Evolutionary conservation across 2,113 vertebrate species (phyloP), one percentile per base, ranked within the genome.

Genomic region (Festucalex cinctus): DNA sequence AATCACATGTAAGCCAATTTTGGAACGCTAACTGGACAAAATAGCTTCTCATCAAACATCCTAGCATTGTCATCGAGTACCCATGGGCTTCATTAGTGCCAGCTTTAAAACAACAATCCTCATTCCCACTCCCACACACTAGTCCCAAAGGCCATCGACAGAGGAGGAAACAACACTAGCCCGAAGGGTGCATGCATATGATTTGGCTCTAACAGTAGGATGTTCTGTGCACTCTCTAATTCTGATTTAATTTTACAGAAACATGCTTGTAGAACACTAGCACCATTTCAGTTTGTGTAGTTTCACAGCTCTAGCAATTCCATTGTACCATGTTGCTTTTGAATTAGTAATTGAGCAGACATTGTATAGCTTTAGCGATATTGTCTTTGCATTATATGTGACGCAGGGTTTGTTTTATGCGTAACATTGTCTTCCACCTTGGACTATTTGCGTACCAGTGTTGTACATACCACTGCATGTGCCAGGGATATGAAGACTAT

Each of bases 71-170:
- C 81, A 79, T 80, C 10, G 20, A 20, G 36, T 59, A 63, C 88
- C 85, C 85, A 74, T 81, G 88, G 86, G 88, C 78, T 90, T 90
- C 83, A 88, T 88, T 88, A 88, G 80, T 78, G 76, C 73, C 81
- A 86, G 74, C 79, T 73, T 81, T 83, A 85, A 85, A 76, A 83
- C 82, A 85, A 84, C 78, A 85, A 74, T 70, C 75, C 73, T 76
- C 68, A 75, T 86, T 70, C 74, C 84, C 71, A 79, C 82, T 80
- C 85, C 83, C 82, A 82, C 88, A 69, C 76, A 73, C 57, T 12
- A 65, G 60, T 86, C 82, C 81, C 85, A 73, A 74, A 83, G 69
- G 79, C 76, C 79, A 86, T 74, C 73, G 74, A 60, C 75, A 68
- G 54, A 74, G 77, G 59, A 81, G 70, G 65, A 82, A 76, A 74